phyloP scores from a whole-genome alignment of 2,888 invertebrate species.

The Formica aserva region DNA sequence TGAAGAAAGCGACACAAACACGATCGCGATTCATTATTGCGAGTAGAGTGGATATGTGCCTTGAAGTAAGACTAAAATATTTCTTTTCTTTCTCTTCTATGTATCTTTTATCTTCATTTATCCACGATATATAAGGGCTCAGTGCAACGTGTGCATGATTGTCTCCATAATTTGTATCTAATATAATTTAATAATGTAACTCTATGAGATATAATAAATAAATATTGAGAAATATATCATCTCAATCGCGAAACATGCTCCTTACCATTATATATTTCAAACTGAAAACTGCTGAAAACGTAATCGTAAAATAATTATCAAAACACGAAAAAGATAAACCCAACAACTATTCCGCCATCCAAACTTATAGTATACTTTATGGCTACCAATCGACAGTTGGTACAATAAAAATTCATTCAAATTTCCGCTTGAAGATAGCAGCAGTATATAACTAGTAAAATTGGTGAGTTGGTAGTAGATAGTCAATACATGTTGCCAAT shows the following conservation, averaged over 20 bases:
- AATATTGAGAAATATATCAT: slow-evolving; percentile 36
- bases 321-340: neutral
- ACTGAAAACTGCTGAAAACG: neutral
- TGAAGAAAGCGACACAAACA: neutral
- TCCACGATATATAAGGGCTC: slow-evolving; percentile 41
- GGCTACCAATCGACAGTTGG: neutral
- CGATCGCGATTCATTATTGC: slow-evolving; percentile 7
- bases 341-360: neutral
- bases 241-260: neutral
- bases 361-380: neutral
- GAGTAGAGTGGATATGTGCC: slow-evolving; percentile 53
- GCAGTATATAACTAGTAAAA: neutral
- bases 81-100: slow-evolving; percentile 37
- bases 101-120: slow-evolving; percentile 39
- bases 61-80: slow-evolving; percentile 38
- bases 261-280: neutral
- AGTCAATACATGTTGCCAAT: no score
- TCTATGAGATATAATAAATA: slow-evolving; percentile 42
- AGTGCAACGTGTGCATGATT: slow-evolving; percentile 59
- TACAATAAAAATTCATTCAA: neutral
- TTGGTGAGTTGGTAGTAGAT: no score
- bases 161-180: slow-evolving; percentile 59
- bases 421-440: neutral
- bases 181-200: slow-evolving; percentile 60
- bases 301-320: neutral